These are phyloP conservation scores for Chascanopsetta lugubris DNA, from an alignment of 2,113 vertebrate species.

Conservation along the genomic window DNA sequence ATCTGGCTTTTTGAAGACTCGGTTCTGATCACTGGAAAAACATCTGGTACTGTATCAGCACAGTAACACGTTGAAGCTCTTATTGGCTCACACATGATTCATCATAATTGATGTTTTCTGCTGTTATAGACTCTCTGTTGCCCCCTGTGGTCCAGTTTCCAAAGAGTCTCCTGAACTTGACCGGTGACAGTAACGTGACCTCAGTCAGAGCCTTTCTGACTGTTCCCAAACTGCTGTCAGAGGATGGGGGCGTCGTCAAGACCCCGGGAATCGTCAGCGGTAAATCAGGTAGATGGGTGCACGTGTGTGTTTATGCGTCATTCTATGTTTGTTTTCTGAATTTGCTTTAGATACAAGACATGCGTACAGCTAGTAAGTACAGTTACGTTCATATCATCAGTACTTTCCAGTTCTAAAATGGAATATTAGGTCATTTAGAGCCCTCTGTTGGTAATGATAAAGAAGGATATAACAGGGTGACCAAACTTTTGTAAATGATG, in stretches of 20 bases:
- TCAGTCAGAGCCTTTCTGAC: slow-evolving; percentile 87
- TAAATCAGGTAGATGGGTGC: slow-evolving; percentile 82
- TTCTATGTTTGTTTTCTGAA: no score
- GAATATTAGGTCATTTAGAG: neutral
- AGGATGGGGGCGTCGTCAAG: slow-evolving; percentile 76
- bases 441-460: neutral
- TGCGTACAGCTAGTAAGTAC: no score
- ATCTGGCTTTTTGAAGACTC: slow-evolving; percentile 93
- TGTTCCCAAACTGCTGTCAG: slow-evolving; percentile 81
- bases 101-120: neutral
- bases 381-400: no score
- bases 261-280: slow-evolving; percentile 82
- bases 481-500: no score
- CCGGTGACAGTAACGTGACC: slow-evolving; percentile 76
- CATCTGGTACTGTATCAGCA: slow-evolving; percentile 80
- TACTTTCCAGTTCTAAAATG: neutral
- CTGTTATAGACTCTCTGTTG: slow-evolving; percentile 79
- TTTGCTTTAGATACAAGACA: no score
- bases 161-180: slow-evolving; percentile 84
- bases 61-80: neutral
- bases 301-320: neutral
- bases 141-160: slow-evolving; percentile 87
- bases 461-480: neutral
- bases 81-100: neutral
- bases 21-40: slow-evolving; percentile 87